Evolutionary conservation across 2,113 vertebrate genomes (phyloP), one percentile per base, ranked within the genome.

Genomic region (Chlamydotis undulata): DNA sequence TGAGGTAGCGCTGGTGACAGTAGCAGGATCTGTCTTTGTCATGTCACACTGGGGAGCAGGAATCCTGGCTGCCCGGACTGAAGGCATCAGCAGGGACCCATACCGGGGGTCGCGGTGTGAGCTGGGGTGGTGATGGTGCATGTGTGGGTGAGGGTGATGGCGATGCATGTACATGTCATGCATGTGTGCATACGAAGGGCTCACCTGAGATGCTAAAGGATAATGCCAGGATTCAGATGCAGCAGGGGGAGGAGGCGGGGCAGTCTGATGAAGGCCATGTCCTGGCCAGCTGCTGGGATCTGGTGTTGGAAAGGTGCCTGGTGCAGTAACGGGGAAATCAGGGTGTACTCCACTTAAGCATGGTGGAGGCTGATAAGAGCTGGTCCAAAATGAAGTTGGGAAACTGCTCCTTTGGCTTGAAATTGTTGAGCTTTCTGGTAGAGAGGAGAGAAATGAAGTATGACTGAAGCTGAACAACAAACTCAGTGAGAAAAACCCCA

Each of bases 121-220:
- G 95, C 98, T 96, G 89, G 99, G 98, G 68, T 98, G 98, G 59
- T 98, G 98, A 95, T 98, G 98, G 93, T 98, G 98, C 95, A 98
- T 41, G 96, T 98, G 98, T 88, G 98, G 73, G 47, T 98, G 98
- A 75, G 98, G 97, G 89, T 98, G 98, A 76, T 98, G 96, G 77
- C 98, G 99, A 86, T 99, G 98, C 95, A 99, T 95, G 97, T 99
- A 99, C 83, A 99, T 94, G 0, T 99, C 99, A 77, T 99, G 99
- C 97, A 99, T 97, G 80, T 98, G 99, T 68, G 98, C 97, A 97
- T 99, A 99, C 28, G 98, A 96, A 1, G 98, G 97, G 76, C 98
- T 97, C 97, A 98, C 98, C 97, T 99, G 99, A 95, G 98, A 98
- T 95, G 98, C 98, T 94, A 99, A 98, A 73, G 98, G 98, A 95